A percentile compares a stretch with the other conserved stretches of the same genome.
These are phyloP conservation scores for Catostylus mosaicus DNA, from an alignment of 30 jellyfish, hydroid and myxozoan species.

Conservation along the genomic window DNA sequence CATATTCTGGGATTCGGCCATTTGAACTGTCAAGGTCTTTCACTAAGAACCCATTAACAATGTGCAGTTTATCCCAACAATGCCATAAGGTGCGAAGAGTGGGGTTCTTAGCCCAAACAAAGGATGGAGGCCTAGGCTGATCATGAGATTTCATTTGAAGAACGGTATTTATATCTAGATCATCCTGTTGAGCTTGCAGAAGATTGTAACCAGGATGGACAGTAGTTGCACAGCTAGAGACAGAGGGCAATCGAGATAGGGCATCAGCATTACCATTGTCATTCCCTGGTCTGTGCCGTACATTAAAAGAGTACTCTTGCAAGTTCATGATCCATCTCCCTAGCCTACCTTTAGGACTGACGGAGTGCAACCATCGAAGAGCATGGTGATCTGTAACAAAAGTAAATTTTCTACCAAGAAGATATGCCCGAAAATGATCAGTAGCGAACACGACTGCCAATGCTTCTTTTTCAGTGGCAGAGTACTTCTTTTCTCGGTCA, in stretches of 20 bases:
- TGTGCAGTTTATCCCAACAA: conserved; percentile 36
- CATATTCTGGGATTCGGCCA: conserved; percentile 25
- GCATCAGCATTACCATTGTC: conserved; percentile 57
- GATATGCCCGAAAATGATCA: conserved; percentile 33
- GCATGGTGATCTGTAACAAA: conserved; percentile 64
- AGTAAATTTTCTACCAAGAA: conserved; percentile 50
- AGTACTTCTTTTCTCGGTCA: conserved; percentile 41
- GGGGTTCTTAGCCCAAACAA: conserved; percentile 6
- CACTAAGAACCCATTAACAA: conserved; percentile 29
- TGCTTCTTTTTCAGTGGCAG: conserved; percentile 63
- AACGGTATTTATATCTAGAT: not conserved
- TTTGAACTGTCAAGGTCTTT: not conserved
- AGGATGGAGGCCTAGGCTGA: conserved; percentile 30
- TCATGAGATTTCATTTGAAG: conserved; percentile 2
- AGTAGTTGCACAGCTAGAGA: conserved; percentile 12
- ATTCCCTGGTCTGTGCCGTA: conserved; percentile 38
- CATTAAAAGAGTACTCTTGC: conserved; percentile 26
- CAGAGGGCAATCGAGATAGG: conserved; percentile 6
- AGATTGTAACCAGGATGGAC: conserved; percentile 2
- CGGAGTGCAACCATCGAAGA: conserved; percentile 48
- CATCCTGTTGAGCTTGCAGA: not conserved
- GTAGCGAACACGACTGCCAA: conserved; percentile 51
- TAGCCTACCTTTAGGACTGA: conserved; percentile 42
- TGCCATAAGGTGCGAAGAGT: conserved; percentile 32
- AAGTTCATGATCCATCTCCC: conserved; percentile 64